Percentiles rank a stretch among this genome's conserved stretches.
Conservation (phyloP, 2,797 vertebrate genomes). For the Rhabdomys pumilio region DNA sequence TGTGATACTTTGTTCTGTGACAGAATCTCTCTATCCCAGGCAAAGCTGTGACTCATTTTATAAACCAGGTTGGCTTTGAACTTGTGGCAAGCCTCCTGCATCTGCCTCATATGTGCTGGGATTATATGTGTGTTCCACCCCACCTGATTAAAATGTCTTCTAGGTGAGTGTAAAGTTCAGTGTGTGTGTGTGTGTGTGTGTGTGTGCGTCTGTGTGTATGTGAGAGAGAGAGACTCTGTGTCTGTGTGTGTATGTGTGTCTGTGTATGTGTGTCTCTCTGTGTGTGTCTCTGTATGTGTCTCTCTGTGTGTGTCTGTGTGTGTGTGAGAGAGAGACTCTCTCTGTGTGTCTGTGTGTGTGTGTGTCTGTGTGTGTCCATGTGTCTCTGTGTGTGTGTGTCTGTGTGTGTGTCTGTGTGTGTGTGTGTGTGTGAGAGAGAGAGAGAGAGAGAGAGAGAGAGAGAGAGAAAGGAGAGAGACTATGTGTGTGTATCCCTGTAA, state of each 20-base stretch:
- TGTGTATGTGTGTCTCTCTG: fast-evolving
- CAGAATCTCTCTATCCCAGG: neutral
- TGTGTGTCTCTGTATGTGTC: fast-evolving
- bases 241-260: fast-evolving
- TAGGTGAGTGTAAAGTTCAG: fast-evolving
- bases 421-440: fast-evolving
- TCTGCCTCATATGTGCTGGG: neutral
- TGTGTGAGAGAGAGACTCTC: neutral
- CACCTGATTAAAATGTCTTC: neutral
- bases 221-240: neutral
- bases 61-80: neutral
- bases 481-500: fast-evolving
- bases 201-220: fast-evolving
- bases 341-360: too few relatives aligned
- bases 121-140: neutral
- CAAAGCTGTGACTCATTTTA: neutral
- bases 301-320: fast-evolving
- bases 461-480: too few relatives aligned
- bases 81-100: neutral
- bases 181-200: fast-evolving
- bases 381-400: fast-evolving
- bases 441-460: too few relatives aligned
- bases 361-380: fast-evolving
- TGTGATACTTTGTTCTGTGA: neutral
- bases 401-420: fast-evolving